phyloP scores from a whole-genome alignment of 1,140 invertebrate species.

The Drosophila auraria region DNA sequence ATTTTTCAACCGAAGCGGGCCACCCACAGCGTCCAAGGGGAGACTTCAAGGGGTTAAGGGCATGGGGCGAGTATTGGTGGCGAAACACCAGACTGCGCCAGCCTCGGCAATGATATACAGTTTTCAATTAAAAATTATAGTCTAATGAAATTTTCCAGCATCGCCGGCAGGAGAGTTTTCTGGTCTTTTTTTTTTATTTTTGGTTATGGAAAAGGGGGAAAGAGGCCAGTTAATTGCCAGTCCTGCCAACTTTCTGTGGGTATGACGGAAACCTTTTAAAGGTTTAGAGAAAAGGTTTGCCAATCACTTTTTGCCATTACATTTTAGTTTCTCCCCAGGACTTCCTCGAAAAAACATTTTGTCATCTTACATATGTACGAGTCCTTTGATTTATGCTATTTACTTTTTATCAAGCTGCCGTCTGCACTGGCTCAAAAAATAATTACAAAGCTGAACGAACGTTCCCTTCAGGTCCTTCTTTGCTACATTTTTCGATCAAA shows the following conservation, averaged over 20 bases:
- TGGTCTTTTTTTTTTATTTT: slow-evolving; percentile 26
- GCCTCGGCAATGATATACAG: slow-evolving; percentile 70
- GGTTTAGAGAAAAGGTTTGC: slow-evolving; percentile 19
- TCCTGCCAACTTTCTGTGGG: slow-evolving; percentile 6
- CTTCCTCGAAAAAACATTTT: slow-evolving; percentile 22
- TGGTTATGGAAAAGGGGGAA: neutral
- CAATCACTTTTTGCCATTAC: slow-evolving; percentile 18
- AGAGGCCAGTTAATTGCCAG: slow-evolving; percentile 45
- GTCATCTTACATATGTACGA: slow-evolving; percentile 37
- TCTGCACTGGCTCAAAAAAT: slow-evolving; percentile 57
- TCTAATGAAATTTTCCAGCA: slow-evolving; percentile 70
- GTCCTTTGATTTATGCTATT: slow-evolving; percentile 59
- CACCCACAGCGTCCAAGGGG: slow-evolving; percentile 31
- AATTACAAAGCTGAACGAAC: slow-evolving; percentile 48
- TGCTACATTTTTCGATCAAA: slow-evolving; percentile 60
- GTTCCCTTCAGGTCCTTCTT: slow-evolving; percentile 9
- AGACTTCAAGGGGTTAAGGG: slow-evolving; percentile 1
- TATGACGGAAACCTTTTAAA: slow-evolving; percentile 19
- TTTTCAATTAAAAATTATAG: slow-evolving; percentile 79
- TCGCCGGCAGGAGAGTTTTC: slow-evolving; percentile 49
- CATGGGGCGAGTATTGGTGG: neutral
- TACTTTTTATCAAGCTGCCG: slow-evolving; percentile 61
- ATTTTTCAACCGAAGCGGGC: slow-evolving; percentile 47
- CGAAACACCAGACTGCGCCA: slow-evolving; percentile 49
- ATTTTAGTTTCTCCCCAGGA: neutral